A percentile compares a stretch with the other conserved stretches of the same genome.
These are phyloP conservation scores for Pyrgus malvae DNA, from an alignment of 2,888 invertebrate species.

Conservation along the genomic window DNA sequence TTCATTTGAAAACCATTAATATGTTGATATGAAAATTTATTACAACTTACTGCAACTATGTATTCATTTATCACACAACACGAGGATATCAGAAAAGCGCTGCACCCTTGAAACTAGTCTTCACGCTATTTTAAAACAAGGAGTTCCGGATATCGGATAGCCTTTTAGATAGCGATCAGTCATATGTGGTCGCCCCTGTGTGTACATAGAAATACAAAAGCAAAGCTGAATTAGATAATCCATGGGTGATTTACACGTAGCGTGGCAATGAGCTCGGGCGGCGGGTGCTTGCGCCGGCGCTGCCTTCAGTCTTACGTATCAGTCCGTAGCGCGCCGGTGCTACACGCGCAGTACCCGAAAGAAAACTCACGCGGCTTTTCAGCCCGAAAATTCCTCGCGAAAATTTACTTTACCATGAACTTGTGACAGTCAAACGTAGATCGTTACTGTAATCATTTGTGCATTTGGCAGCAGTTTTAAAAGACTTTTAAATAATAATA, in stretches of 20 bases:
- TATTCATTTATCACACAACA: background rate
- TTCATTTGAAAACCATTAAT: background rate
- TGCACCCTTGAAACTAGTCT: slow-evolving; percentile 13
- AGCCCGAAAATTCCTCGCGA: slow-evolving; percentile 9
- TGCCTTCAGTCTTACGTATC: slow-evolving; percentile 57
- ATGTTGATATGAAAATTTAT: background rate
- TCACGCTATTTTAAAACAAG: slow-evolving; percentile 12
- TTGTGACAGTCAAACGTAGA: background rate
- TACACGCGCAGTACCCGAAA: slow-evolving; percentile 44
- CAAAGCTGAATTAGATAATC: slow-evolving; percentile 33
- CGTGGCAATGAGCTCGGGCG: slow-evolving; percentile 64
- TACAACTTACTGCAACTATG: background rate
- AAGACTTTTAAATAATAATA: too few relatives aligned
- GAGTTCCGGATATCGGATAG: slow-evolving; percentile 17
- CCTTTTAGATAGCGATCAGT: slow-evolving; percentile 21
- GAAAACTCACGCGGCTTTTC: slow-evolving; percentile 12
- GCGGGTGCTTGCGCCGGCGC: slow-evolving; percentile 43
- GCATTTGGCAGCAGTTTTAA: background rate
- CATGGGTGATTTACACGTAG: slow-evolving; percentile 44
- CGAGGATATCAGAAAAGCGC: slow-evolving; percentile 5
- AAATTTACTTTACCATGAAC: background rate
- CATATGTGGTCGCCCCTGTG: slow-evolving; percentile 21
- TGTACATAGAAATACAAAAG: slow-evolving; percentile 20
- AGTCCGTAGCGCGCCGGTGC: slow-evolving; percentile 60
- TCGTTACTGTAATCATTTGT: background rate